These are phyloP conservation scores for Drosophila sturtevanti DNA, from an alignment of 1,140 invertebrate genomes.

Conservation along the genomic window DNA sequence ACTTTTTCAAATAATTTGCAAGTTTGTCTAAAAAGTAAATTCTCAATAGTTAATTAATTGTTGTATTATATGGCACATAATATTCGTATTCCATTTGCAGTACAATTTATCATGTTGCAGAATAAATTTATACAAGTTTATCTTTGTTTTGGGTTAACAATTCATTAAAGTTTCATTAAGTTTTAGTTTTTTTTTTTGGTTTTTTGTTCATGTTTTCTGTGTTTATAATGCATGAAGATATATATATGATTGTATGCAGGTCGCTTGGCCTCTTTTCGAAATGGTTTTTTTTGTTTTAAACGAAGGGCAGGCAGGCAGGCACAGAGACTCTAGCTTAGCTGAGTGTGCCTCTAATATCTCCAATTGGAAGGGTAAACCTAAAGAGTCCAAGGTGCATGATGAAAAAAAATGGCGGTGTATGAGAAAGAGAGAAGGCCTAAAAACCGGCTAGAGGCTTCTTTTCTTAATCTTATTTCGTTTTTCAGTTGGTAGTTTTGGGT, in stretches of 20 bases:
- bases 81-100: neutral
- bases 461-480: neutral
- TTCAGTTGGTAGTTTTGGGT: neutral
- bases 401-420: conserved; percentile 10
- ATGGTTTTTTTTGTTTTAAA: neutral
- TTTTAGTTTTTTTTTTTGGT: neutral
- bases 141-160: conserved; percentile 3
- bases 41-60: neutral
- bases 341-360: neutral
- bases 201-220: neutral
- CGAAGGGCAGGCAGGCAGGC: neutral
- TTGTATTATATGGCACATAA: too few relatives aligned
- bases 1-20: too few relatives aligned
- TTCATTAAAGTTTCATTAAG: neutral
- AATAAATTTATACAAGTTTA: neutral
- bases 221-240: conserved; percentile 7
- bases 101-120: neutral
- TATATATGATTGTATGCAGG: conserved; percentile 7
- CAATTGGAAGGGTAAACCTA: conserved; percentile 8
- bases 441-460: conserved; percentile 30
- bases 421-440: neutral
- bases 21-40: neutral
- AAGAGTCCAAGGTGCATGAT: neutral
- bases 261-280: conserved; percentile 2
- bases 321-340: neutral